Conservation (phyloP, 2,797 vertebrate genomes). For the Sebastes hubbsi region DNA sequence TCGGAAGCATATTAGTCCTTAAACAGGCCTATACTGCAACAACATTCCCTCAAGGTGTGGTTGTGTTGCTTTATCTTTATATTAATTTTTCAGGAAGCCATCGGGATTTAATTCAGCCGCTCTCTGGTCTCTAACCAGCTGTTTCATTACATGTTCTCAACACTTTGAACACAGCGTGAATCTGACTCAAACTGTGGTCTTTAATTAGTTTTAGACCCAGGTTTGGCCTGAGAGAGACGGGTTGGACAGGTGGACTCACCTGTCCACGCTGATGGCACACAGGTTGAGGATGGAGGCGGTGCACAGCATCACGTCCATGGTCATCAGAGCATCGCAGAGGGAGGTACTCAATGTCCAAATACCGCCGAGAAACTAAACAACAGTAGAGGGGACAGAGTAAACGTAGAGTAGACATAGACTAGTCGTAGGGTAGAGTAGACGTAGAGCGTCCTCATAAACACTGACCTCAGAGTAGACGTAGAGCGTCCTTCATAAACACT, state of each 20-base stretch:
- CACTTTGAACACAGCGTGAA: not conserved
- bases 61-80: too few species aligned
- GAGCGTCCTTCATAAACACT: constrained; percentile 34
- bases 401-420: too few species aligned
- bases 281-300: constrained; percentile 98
- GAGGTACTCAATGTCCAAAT: constrained; percentile 86
- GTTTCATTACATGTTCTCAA: too few species aligned
- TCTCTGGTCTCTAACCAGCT: too few species aligned
- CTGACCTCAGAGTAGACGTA: constrained; percentile 82
- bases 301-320: constrained; percentile 97
- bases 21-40: too few species aligned
- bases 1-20: too few species aligned
- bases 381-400: too few species aligned
- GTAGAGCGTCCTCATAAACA: not conserved
- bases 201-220: not conserved
- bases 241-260: constrained; percentile 70
- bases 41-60: too few species aligned
- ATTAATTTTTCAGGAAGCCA: too few species aligned
- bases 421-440: too few species aligned
- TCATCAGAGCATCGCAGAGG: constrained; percentile 91
- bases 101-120: too few species aligned
- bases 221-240: too few species aligned
- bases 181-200: not conserved
- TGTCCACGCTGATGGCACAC: constrained; percentile 96
- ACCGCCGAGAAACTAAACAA: constrained; percentile 85